Evolutionary conservation across 2,888 invertebrate genomes (phyloP), one percentile per base, ranked within the genome.

Genomic region (Caenorhabditis imperialis): DNA sequence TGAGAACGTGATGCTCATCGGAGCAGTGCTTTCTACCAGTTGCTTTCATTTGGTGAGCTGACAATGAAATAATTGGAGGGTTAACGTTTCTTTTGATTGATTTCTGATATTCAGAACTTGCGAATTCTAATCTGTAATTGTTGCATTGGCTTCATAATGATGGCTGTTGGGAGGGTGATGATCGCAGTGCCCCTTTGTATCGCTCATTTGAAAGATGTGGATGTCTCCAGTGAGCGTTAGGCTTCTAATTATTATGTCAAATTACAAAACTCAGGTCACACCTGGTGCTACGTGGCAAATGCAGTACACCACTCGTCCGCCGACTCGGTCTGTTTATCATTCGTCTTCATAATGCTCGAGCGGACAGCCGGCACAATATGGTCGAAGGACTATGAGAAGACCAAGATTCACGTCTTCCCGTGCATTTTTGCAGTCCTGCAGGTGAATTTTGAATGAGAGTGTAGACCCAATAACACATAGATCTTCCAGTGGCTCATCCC

Each of bases 321-420:
- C 18, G 71, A 71, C 35, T 50, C 50, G 20, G 57, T 63, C 18
- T 62, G 71, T 35, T 54, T 71, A 25, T 71, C 71, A 1, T 71
- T 57, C 23, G 62, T 71, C n/a, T 71, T 71, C 22, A 71, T 71
- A 7, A 71, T 71, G 71, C 53, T 71, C 22, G 71, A 71, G 35
- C 8, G 71, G 7, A 63, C 62, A 6, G 71, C 62, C 0, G 62
- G 71, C 18, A 71, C 71, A 37, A 62, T 71, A n/a, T 57, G 57
- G 55, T 57, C 62, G 44, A 58, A 51, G 40, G 60, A 71, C 22
- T 71, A 71, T 40, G 71, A 71, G 33, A 71, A 71, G 47, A 55
- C 50, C 22, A 57, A 33, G 20, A 62, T 71, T 6, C 71, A 71
- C 35, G 33, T 54, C 30, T 71, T 71, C 30, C 37, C 62, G 10